These are phyloP conservation scores for Nycteola revayana DNA, from an alignment of 2,888 invertebrate genomes.

Conservation along the genomic window DNA sequence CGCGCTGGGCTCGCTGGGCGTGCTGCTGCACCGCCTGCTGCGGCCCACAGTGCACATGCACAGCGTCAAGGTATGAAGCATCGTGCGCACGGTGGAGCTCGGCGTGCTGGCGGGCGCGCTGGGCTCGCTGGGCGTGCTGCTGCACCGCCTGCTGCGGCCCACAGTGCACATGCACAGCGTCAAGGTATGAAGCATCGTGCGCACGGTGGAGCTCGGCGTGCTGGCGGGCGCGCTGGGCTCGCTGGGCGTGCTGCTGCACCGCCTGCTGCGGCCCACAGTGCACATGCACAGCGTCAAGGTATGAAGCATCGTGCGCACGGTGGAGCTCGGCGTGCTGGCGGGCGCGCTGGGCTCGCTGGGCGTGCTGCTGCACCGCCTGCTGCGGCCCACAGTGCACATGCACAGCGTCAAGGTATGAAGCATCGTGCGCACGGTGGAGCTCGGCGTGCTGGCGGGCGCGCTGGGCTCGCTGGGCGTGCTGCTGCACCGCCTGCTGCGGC, in stretches of 20 bases:
- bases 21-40: slow-evolving; percentile 85
- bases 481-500: slow-evolving; percentile 86
- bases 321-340: slow-evolving; percentile 90
- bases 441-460: slow-evolving; percentile 89
- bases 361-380: slow-evolving; percentile 84
- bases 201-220: slow-evolving; percentile 91
- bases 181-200: too few species aligned
- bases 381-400: slow-evolving; percentile 80
- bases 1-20: slow-evolving; percentile 83
- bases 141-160: slow-evolving; percentile 87
- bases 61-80: slow-evolving; percentile 64
- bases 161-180: slow-evolving; percentile 46
- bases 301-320: too few species aligned
- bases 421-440: slow-evolving; percentile 87
- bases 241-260: slow-evolving; percentile 83
- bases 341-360: slow-evolving; percentile 86
- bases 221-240: slow-evolving; percentile 86
- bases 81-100: slow-evolving; percentile 90
- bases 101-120: slow-evolving; percentile 89
- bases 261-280: slow-evolving; percentile 85
- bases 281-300: slow-evolving; percentile 55
- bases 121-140: slow-evolving; percentile 83
- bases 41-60: slow-evolving; percentile 75
- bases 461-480: slow-evolving; percentile 84
- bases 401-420: slow-evolving; percentile 75